A percentile compares a stretch with the other conserved stretches of the same genome.
Evolutionary conservation across 2,797 vertebrate species (phyloP).

Genomic region (Philypnodon macrostomus): DNA sequence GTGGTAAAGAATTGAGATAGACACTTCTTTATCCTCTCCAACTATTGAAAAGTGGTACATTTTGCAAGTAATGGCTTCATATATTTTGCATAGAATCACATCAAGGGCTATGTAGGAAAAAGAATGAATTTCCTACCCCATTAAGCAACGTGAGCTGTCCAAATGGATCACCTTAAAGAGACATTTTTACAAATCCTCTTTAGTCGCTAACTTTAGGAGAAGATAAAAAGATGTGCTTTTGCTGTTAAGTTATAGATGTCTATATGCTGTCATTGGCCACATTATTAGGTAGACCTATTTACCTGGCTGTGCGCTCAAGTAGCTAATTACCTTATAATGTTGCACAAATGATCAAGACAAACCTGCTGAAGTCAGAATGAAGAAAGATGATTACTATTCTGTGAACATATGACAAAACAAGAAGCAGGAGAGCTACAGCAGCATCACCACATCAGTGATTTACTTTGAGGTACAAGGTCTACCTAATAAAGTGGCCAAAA

Average conservation of each 20-base stretch:
- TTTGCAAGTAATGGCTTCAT: constrained; percentile 73
- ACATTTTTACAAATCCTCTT: constrained; percentile 67
- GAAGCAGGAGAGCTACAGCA: no score
- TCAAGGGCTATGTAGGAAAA: constrained; percentile 61
- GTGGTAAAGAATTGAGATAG: constrained; percentile 65
- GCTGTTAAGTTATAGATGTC: constrained; percentile 6
- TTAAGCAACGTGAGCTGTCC: constrained; percentile 73
- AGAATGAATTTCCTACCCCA: constrained; percentile 74
- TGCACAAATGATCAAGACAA: no score
- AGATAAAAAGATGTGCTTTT: constrained; percentile 40
- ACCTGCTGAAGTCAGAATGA: no score
- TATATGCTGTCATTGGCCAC: background rate
- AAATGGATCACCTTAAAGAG: constrained; percentile 64
- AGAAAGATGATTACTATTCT: no score
- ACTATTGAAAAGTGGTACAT: constrained; percentile 63
- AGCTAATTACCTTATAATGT: no score
- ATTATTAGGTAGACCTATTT: no score
- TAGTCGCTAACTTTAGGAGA: constrained; percentile 54
- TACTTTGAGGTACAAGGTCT: no score
- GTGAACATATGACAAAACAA: no score
- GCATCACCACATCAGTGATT: no score
- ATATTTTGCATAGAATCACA: constrained; percentile 77
- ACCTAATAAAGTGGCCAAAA: no score
- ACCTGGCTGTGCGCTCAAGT: no score
- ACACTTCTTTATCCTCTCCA: constrained; percentile 44